Conservation (phyloP, 2,113 vertebrate genomes). For the Strigops habroptila region DNA sequence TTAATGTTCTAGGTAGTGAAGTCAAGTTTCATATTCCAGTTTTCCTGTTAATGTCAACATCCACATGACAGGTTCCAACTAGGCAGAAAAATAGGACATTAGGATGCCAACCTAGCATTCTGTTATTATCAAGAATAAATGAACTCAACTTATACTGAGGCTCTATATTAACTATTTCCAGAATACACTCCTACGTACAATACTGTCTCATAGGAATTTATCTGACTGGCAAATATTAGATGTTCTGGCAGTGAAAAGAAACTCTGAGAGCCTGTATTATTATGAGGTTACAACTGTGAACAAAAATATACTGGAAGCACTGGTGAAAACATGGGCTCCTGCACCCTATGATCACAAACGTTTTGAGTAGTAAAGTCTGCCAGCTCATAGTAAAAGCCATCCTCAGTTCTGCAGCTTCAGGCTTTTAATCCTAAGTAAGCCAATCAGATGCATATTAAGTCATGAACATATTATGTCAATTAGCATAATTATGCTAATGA, state of each 20-base stretch:
- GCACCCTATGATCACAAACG: neutral
- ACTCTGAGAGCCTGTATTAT: neutral
- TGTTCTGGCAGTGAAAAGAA: neutral
- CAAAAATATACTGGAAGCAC: neutral
- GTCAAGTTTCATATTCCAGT: slow-evolving; percentile 64
- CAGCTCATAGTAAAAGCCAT: neutral
- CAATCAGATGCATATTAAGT: slow-evolving; percentile 15
- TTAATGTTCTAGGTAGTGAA: slow-evolving; percentile 57
- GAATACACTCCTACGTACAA: neutral
- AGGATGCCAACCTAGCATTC: slow-evolving; percentile 13
- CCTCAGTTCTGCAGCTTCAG: neutral
- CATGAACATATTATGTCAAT: slow-evolving; percentile 31
- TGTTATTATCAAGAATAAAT: slow-evolving; percentile 56
- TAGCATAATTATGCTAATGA: slow-evolving; percentile 42
- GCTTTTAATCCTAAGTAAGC: slow-evolving; percentile 10
- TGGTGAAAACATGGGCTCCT: neutral
- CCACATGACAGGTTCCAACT: slow-evolving; percentile 62
- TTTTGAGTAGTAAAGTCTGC: neutral
- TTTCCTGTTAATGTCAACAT: slow-evolving; percentile 49
- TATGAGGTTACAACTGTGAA: neutral
- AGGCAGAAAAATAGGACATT: slow-evolving; percentile 68
- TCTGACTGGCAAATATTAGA: neutral
- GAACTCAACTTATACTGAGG: slow-evolving; percentile 21
- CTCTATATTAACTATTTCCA: slow-evolving; percentile 29
- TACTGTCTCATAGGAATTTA: neutral